Base-by-base conservation (phyloP, 2,888 invertebrate species). In the Epinotia bilunana region DNA sequence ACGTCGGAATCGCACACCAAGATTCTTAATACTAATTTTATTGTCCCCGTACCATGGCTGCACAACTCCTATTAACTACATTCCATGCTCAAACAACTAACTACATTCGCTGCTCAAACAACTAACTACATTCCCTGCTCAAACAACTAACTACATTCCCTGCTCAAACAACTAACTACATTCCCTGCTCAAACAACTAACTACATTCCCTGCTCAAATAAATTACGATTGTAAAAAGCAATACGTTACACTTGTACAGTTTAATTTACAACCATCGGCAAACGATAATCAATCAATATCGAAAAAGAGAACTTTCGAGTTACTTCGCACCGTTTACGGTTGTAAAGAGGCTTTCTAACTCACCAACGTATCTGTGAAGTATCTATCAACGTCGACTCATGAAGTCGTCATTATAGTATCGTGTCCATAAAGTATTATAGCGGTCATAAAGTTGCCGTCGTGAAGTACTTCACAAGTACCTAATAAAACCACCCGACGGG, bases 301-400 rank as follows among this genome's bases (percentile, higher is more conserved):
- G 43, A n/a, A 5, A 61, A 11, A 16, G 13, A 28, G 28, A 33
- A 53, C 49, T 53, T 64, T 64, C 64, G 16, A 18, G 57, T 43
- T 58, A 18, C 3, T 39, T n/a, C 13, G 58, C 13, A 23, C 23
- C 4, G 33, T 55, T 18, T 57, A 55, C 46, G 11, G 18, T 20
- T 57, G 39, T 67, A 20, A 68, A 69, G 3, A 60, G 12, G 23
- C 46, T 69, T 69, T 69, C 69, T 69, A 69, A 39, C 43, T 68
- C 11, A 20, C 68, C 16, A 43, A 43, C 55, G 5, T 67, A 69
- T 58, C 20, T 33, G 6, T 5, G 28, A 57, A 39, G 13, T 67
- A 39, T 68, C 67, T 67, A 23, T 49, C 28, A 65, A 53, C 18
- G 55, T 28, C 39, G 55, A 57, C 20, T 57, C 57, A 18, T 68